Percentiles rank a stretch among this genome's conserved stretches.
These are phyloP conservation scores for Hypsopygia costalis DNA, from an alignment of 2,888 invertebrate genomes.

Conservation along the genomic window DNA sequence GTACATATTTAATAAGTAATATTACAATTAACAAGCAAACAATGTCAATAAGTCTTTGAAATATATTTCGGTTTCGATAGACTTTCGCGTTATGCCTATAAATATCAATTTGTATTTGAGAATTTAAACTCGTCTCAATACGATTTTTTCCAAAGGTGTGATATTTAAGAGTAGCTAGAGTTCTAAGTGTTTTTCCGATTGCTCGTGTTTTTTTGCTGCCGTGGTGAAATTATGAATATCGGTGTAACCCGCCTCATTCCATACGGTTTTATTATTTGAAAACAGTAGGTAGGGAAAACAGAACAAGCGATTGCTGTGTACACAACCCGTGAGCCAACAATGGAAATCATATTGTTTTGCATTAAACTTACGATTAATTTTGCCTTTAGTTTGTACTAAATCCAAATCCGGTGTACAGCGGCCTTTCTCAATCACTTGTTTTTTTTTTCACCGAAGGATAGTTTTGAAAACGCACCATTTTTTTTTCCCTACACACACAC, in stretches of 20 bases:
- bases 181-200: conserved; percentile 10
- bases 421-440: not conserved
- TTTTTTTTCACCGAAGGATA: not conserved
- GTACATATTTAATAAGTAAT: no score
- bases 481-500: no score
- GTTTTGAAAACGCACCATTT: no score
- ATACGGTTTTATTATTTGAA: conserved; percentile 3
- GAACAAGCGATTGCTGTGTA: conserved; percentile 2
- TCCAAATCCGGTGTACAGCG: not conserved
- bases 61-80: conserved; percentile 11
- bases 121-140: conserved; percentile 9
- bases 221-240: conserved; percentile 5
- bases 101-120: conserved; percentile 7
- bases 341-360: not conserved
- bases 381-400: no score
- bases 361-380: no score
- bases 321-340: no score
- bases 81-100: conserved; percentile 11
- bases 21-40: no score
- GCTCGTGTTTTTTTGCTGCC: conserved; percentile 11
- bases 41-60: conserved; percentile 9
- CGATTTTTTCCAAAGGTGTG: conserved; percentile 9
- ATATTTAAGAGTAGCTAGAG: conserved; percentile 4
- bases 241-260: conserved; percentile 6
- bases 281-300: conserved; percentile 4